Base-by-base conservation (phyloP, 2,113 vertebrate species). In the Xyliphius kryptos region DNA sequence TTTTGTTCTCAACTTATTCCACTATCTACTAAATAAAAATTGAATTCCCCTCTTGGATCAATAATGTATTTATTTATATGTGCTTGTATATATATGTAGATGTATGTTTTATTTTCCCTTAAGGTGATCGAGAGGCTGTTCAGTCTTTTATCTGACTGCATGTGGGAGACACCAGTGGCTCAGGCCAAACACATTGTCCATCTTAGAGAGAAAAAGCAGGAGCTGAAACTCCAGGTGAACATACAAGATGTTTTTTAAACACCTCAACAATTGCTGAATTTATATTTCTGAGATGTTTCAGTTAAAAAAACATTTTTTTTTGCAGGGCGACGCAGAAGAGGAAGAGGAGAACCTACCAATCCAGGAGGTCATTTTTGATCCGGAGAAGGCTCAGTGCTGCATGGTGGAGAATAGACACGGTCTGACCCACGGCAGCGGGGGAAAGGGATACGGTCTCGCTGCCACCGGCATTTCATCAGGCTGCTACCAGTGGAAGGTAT, bases 151-250 rank as follows among this genome's bases (percentile, higher is more conserved):
- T 95, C 95, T 8, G 94, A 98, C 82, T 97, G 93, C 76, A 97
- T 97, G 92, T 98, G 96, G 96, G 96, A 98, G 68, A 90, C 89
- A 63, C 96, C 96, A 0, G 82, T 97, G 19, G 92, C 94, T 77
- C 94, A 95, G 67, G 92, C 93, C 68, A 98, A 95, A 68, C 91
- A 94, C 60, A 76, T 82, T 2, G 76, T 92, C 77, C 92, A 96
- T 70, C 80, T 93, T 48, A 95, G 92, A 75, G 94, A 97, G 73
- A 91, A 86, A 50, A 91, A 94, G n/a, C 89, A 93, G 73, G 93
- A 95, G 73, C 83, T 92, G 47, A 95, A 92, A 66, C 81, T 91
- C 6, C 94, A 97, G 91, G 94, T 98, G 85, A 13, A 54, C 0
- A 16, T 13, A 46, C 22, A 26, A 6, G 22, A 26, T 3, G 6